These are phyloP conservation scores for Danaus melanippus DNA, from an alignment of 1,140 invertebrate genomes.

Conservation along the genomic window DNA sequence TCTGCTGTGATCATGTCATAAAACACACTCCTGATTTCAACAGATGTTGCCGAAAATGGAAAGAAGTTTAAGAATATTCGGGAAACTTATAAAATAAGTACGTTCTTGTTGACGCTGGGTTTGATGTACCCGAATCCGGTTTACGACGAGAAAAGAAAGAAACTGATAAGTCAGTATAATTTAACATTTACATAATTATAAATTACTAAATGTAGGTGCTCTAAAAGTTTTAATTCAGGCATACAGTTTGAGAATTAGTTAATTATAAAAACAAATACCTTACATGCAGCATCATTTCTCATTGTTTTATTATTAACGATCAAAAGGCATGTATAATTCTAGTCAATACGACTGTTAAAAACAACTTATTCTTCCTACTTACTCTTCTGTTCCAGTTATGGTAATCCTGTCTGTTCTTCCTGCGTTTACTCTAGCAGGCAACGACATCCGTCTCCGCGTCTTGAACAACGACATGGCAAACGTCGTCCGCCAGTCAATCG, in stretches of 20 bases:
- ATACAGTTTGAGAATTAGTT: no score
- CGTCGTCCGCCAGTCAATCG: constrained; percentile 21
- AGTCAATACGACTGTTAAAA: no score
- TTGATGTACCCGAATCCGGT: constrained; percentile 26
- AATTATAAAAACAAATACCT: no score
- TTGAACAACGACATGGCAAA: constrained; percentile 19
- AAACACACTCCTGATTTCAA: no score
- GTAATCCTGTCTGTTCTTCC: constrained; percentile 10
- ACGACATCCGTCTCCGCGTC: constrained; percentile 16
- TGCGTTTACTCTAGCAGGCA: constrained; percentile 2
- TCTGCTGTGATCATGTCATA: not conserved
- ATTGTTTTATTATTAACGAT: no score
- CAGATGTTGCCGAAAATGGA: not conserved
- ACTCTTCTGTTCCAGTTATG: constrained; percentile 10
- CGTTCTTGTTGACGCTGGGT: constrained; percentile 12
- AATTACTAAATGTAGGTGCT: no score
- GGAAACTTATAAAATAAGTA: constrained; percentile 21
- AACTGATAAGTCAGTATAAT: constrained; percentile 13
- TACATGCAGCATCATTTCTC: no score
- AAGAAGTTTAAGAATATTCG: constrained; percentile 12
- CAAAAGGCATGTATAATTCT: no score
- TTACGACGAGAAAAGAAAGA: constrained; percentile 13
- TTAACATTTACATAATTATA: not conserved
- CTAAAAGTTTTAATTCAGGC: no score
- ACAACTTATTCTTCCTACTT: no score